Evolutionary conservation across 2,797 vertebrate genomes (phyloP).

Genomic region (Odontamblyopus lacepedii): DNA sequence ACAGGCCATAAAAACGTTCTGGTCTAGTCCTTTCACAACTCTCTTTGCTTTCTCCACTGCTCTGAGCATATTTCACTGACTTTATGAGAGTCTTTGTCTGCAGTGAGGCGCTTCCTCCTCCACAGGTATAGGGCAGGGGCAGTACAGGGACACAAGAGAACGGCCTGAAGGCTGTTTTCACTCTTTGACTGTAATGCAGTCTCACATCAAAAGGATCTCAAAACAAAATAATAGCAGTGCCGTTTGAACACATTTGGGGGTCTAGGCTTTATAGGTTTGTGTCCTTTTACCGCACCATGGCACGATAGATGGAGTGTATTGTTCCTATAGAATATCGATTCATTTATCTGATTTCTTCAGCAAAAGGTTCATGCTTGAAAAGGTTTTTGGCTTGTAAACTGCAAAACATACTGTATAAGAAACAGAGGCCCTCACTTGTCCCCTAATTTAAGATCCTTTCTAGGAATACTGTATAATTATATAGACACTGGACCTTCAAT

Average conservation of each 20-base stretch:
- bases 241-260: background rate
- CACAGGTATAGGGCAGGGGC: slow-evolving; percentile 51
- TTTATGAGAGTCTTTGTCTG: slow-evolving; percentile 77
- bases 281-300: background rate
- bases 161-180: slow-evolving; percentile 25
- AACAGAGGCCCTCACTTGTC: background rate
- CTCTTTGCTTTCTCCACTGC: slow-evolving; percentile 62
- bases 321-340: background rate
- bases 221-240: background rate
- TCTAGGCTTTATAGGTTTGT: background rate
- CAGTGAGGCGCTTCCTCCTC: slow-evolving; percentile 66
- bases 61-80: slow-evolving; percentile 56
- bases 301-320: background rate
- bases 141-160: slow-evolving; percentile 36
- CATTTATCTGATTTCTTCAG: background rate
- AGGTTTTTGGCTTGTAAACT: background rate
- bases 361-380: background rate
- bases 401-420: background rate
- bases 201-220: background rate
- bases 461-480: background rate
- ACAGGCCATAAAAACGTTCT: slow-evolving; percentile 69
- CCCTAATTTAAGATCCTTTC: background rate
- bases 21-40: slow-evolving; percentile 55
- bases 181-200: slow-evolving; percentile 32
- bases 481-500: too few relatives aligned